Base-by-base conservation (phyloP, 1,140 invertebrate species). In the Penaeus japonicus region DNA sequence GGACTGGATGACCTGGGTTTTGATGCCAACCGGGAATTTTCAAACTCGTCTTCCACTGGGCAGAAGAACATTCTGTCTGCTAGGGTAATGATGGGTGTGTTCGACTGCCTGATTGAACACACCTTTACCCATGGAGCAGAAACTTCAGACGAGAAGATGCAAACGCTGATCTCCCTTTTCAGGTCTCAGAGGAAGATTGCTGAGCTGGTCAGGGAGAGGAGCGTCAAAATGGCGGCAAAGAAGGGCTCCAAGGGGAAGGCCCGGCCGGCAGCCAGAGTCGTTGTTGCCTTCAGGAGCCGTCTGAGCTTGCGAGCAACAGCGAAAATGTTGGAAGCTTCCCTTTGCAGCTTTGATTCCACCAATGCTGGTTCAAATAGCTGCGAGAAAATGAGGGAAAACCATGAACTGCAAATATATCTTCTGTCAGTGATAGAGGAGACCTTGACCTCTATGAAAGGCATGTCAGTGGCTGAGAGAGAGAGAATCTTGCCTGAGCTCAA, bases 31-130 rank as follows among this genome's bases (percentile, higher is more conserved):
- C 92, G 92, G 20, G 92, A 93, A 65, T 93, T 92, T 87, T 91
- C 91, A 12, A 81, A 90, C 7, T 86, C 82, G 22, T 92, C 91
- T 80, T 90, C 91, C 90, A 91, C 92, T 30, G 93, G 93, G 30
- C 89, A 92, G 10, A 91, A 91, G 81, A 93, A 93, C 89, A 92
- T 92, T 59, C 91, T 92, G 70, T 92, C 92, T 90, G 92, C 92
- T 54, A 91, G 92, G 70, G 88, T 93, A 1, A 90, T 93, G n/a
- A 87, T 92, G 30, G 92, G 92, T 12, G 91, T 92, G 20, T 93
- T 93, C 91, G 93, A 94, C 86, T 91, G 91, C 12, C 86, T 94
- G n/a, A 92, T 94, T 73, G 93, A 93, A 81, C 92, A 92, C 85
- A 91, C 87, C 39, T 93, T 90, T 47, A 17, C 32, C 12, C 79